phyloP scores from a whole-genome alignment of 1,140 invertebrate genomes.

The Oryzaephilus surinamensis region DNA sequence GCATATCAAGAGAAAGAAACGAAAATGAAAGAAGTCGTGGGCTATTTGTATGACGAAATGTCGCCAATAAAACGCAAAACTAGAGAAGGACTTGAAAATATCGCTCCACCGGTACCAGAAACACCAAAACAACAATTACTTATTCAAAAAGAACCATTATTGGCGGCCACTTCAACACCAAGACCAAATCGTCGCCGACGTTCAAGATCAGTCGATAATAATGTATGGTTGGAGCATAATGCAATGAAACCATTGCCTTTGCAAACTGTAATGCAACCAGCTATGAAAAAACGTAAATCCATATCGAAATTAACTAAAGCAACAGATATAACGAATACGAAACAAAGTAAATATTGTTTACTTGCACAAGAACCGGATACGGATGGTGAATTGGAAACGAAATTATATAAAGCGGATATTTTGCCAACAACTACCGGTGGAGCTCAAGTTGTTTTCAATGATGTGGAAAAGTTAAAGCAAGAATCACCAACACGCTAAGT shows the following conservation, averaged over 20 bases:
- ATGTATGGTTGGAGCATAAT: constrained; percentile 78
- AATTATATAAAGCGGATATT: constrained; percentile 84
- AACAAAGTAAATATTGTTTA: constrained; percentile 80
- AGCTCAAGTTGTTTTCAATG: constrained; percentile 89
- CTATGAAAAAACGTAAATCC: constrained; percentile 71
- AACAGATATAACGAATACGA: constrained; percentile 59
- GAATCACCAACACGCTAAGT: constrained; percentile 66
- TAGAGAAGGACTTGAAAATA: constrained; percentile 6
- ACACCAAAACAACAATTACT: constrained; percentile 1
- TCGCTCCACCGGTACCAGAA: neutral
- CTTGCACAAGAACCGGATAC: constrained; percentile 85
- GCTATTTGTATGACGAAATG: constrained; percentile 39
- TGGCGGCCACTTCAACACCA: neutral
- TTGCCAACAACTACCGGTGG: constrained; percentile 87
- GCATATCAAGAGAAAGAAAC: constrained; percentile 42
- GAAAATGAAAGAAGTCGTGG: constrained; percentile 41
- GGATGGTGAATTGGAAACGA: constrained; percentile 85
- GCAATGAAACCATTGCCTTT: constrained; percentile 59
- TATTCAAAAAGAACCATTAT: neutral
- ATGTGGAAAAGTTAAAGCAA: constrained; percentile 86
- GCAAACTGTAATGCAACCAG: constrained; percentile 82
- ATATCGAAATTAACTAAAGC: constrained; percentile 64
- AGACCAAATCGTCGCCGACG: neutral
- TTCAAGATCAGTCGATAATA: constrained; percentile 13
- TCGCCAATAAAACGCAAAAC: constrained; percentile 6